Evolutionary conservation across 2,888 invertebrate species (phyloP).

Genomic region (Molorchus minor): DNA sequence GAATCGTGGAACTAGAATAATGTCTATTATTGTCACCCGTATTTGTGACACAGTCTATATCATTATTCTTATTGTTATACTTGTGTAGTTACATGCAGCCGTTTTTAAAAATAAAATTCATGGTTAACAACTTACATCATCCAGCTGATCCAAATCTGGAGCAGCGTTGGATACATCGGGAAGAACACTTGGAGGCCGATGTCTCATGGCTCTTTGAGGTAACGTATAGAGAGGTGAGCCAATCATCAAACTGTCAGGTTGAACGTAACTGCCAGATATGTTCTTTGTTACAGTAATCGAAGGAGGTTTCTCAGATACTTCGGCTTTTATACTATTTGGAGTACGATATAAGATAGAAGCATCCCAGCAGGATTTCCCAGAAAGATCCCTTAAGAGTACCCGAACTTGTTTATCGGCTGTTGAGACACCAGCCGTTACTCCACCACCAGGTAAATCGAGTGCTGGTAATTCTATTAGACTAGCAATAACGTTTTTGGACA

Average conservation of each 20-base stretch:
- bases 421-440: conserved; percentile 78
- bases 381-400: conserved; percentile 86
- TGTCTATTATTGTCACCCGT: no score
- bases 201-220: conserved; percentile 75
- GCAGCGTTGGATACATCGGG: conserved; percentile 85
- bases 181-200: conserved; percentile 77
- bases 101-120: no score
- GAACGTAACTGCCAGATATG: conserved; percentile 43
- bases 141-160: conserved; percentile 89
- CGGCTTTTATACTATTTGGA: conserved; percentile 63
- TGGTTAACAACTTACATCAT: conserved; percentile 85
- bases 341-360: conserved; percentile 88
- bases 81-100: conserved; percentile 16
- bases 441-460: conserved; percentile 80
- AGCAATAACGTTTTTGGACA: conserved; percentile 83
- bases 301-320: conserved; percentile 34
- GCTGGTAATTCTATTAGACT: conserved; percentile 91
- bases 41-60: no score
- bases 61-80: conserved; percentile 7
- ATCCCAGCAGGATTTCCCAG: conserved; percentile 97
- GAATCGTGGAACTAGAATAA: no score
- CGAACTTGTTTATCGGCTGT: conserved; percentile 83
- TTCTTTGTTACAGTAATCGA: conserved; percentile 1
- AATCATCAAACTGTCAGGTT: conserved; percentile 58
- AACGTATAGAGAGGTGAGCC: conserved; percentile 48